Percentiles rank a stretch among this genome's conserved stretches.
Evolutionary conservation across 2,113 vertebrate genomes (phyloP).

Genomic region (Microtus montanus): DNA sequence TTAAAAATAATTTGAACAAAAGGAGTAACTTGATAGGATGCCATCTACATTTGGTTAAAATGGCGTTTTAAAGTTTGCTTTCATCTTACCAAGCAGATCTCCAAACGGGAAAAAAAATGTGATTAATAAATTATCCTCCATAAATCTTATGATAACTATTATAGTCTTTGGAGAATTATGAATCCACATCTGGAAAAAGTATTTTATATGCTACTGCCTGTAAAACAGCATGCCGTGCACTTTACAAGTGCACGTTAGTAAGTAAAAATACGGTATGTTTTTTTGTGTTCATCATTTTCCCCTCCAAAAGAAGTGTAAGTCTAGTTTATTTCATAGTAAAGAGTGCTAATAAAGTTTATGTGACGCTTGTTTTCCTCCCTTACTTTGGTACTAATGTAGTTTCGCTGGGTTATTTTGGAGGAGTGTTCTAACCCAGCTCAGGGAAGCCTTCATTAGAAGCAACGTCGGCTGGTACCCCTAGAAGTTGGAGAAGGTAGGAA

Average conservation of each 20-base stretch:
- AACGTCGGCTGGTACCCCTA: constrained; percentile 75
- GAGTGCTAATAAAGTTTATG: constrained; percentile 84
- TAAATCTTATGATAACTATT: constrained; percentile 93
- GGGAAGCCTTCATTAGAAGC: constrained; percentile 79
- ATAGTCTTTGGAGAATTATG: constrained; percentile 91
- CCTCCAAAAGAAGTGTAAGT: constrained; percentile 77
- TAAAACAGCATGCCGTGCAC: constrained; percentile 87
- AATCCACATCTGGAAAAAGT: constrained; percentile 93
- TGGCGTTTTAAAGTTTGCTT: constrained; percentile 88
- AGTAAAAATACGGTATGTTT: constrained; percentile 87
- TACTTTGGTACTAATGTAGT: constrained; percentile 70
- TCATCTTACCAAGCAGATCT: constrained; percentile 91
- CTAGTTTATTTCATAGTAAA: constrained; percentile 86
- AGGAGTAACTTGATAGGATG: constrained; percentile 89
- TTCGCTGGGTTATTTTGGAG: constrained; percentile 80
- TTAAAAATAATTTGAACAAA: constrained; percentile 92
- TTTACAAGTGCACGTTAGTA: constrained; percentile 88
- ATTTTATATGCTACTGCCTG: constrained; percentile 87
- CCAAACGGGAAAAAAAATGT: constrained; percentile 85
- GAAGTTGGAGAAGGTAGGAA: constrained; percentile 77
- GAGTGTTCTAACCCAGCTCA: constrained; percentile 70
- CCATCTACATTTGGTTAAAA: constrained; percentile 89
- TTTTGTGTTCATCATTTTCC: constrained; percentile 84
- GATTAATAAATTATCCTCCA: constrained; percentile 93
- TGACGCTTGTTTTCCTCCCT: constrained; percentile 80